These are phyloP conservation scores for Anguilla obscura DNA, from an alignment of 2,797 vertebrate genomes.

Conservation along the genomic window DNA sequence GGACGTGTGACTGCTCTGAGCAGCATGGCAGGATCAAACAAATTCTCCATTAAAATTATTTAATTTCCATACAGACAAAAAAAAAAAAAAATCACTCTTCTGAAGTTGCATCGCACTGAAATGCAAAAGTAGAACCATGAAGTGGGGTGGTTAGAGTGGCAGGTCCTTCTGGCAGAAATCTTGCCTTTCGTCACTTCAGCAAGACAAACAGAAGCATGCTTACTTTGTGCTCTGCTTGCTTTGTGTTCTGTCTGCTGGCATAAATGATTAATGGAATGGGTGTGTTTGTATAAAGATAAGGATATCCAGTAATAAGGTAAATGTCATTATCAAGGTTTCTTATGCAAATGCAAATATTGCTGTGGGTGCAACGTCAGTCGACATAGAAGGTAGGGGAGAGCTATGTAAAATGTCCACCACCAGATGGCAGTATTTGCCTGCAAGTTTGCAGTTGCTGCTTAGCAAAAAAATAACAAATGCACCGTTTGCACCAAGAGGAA, in stretches of 20 bases:
- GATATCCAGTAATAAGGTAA: neutral
- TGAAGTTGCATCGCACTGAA: neutral
- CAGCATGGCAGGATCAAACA: neutral
- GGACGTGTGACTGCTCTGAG: neutral
- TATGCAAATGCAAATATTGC: neutral
- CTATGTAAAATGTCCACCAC: neutral
- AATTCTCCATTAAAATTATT: neutral
- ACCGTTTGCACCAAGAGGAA: conserved; percentile 4
- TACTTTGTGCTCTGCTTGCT: neutral
- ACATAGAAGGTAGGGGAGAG: neutral
- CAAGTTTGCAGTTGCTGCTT: neutral
- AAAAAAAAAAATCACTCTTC: neutral
- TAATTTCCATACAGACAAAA: neutral
- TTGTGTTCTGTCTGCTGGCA: neutral
- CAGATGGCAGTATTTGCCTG: conserved; percentile 24
- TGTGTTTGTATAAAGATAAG: neutral
- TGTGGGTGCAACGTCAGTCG: neutral
- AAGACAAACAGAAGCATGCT: neutral
- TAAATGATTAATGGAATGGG: neutral
- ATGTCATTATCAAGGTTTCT: neutral
- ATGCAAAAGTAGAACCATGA: neutral
- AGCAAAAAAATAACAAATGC: conserved; percentile 1
- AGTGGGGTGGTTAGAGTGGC: neutral
- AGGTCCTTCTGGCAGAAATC: neutral
- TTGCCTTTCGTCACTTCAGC: neutral